Evolutionary conservation across 2,113 vertebrate genomes (phyloP).

Genomic region (western clawed frog (Xenopus tropicalis)): UCB_Xtro_10.0 CM004447.2:105310501-105311000

Average conservation of each 20-base stretch:
- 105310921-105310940: not conserved
- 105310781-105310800: conserved; percentile 10
- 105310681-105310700: too few species aligned
- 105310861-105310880: not conserved
- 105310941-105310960: not conserved
- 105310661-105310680: too few species aligned
- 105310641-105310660: too few species aligned
- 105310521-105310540: too few species aligned
- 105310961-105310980: not conserved
- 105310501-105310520: too few species aligned
- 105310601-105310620: too few species aligned
- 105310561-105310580: too few species aligned
- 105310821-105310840: not conserved
- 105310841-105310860: not conserved
- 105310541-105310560: too few species aligned
- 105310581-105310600: too few species aligned
- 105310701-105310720: too few species aligned
- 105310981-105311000: not conserved
- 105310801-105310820: not conserved
- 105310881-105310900: not conserved
- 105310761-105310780: conserved; percentile 4
- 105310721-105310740: too few species aligned
- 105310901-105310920: not conserved
- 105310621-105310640: too few species aligned
- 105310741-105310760: conserved; percentile 8